Base-by-base conservation (phyloP, 2,797 vertebrate species). In the Gadopsis marmoratus region DNA sequence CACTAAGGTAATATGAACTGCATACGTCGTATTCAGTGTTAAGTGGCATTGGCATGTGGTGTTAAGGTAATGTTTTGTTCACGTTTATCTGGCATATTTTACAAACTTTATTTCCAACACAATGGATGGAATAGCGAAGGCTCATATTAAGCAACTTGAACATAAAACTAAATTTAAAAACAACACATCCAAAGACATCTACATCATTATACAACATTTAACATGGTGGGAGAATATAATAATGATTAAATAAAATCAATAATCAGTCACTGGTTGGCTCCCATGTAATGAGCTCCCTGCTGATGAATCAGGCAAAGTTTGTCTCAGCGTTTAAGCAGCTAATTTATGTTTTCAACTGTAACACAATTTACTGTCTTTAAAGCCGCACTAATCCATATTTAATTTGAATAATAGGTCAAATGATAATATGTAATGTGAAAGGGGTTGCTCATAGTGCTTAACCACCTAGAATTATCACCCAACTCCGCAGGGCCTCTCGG, bases 51-150 rank as follows among this genome's bases (percentile, higher is more conserved):
- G 39, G 48, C 1, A 10, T 33, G 14, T 16, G 21, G 41, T 55
- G n/a, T 50, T 16, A 33, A 21, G 16, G 21, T 41, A 8, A 58
- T 13, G 43, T 56, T 41, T 71, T 76, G 23, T 77, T 71, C 21
- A 16, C 9, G 51, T 63, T 59, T n/a, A 53, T 71, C 16, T 47
- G 50, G 4, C 23, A 41, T 33, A 23, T 51, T 60, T 56, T 26
- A 54, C 0, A 5, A 62, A 41, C 10, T 3, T 9, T 43, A 33
- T 10, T 62, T 33, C 45, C 10, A 21, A 56, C 21, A 58, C 19
- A 50, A 37, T 4, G 26, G 5, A 12, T 4, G 4, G 3, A 19
- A 43, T 8, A 26, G 4, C 33, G 23, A 45, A 39, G 37, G 9
- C 37, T 39, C 37, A 39, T 39, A 39, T 39, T 39, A 39, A 39